phyloP scores from a whole-genome alignment of 2,113 vertebrate species.

The Pollachius pollachius region DNA sequence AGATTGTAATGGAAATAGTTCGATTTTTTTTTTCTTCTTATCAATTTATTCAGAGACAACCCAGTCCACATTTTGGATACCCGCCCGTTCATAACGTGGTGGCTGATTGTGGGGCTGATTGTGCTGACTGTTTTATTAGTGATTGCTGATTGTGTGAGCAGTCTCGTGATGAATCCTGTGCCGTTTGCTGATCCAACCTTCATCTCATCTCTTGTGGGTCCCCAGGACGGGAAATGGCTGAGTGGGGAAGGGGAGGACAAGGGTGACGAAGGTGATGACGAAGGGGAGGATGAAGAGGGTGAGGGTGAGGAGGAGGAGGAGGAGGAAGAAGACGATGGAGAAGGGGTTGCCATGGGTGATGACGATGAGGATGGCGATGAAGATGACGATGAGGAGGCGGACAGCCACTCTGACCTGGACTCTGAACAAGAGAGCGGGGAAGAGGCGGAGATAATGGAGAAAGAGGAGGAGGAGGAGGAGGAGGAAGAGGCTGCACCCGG shows the following conservation, averaged over 20 bases:
- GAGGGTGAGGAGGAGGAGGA: constrained; percentile 31
- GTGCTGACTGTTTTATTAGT: too few relatives aligned
- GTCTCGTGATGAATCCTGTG: too few relatives aligned
- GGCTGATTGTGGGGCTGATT: too few relatives aligned
- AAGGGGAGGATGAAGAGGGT: constrained; percentile 36
- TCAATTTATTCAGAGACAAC: too few relatives aligned
- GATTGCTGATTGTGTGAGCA: too few relatives aligned
- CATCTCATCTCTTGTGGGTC: neutral
- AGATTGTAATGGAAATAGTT: too few relatives aligned
- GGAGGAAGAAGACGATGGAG: constrained; percentile 31
- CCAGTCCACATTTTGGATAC: too few relatives aligned
- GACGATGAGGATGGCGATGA: constrained; percentile 23
- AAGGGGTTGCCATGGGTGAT: too few relatives aligned
- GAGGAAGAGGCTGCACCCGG: neutral
- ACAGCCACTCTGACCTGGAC: constrained; percentile 80
- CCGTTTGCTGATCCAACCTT: too few relatives aligned
- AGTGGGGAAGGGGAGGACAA: constrained; percentile 32
- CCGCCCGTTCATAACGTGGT: too few relatives aligned
- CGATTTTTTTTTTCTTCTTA: too few relatives aligned
- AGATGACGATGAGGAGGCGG: constrained; percentile 46
- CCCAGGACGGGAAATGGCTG: constrained; percentile 83
- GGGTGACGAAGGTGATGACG: constrained; percentile 29
- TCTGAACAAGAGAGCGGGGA: constrained; percentile 72
- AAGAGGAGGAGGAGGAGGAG: constrained; percentile 21
- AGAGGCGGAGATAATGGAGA: constrained; percentile 23